phyloP scores from a whole-genome alignment of 2,888 invertebrate species.

The Ichneumon xanthorius region DNA sequence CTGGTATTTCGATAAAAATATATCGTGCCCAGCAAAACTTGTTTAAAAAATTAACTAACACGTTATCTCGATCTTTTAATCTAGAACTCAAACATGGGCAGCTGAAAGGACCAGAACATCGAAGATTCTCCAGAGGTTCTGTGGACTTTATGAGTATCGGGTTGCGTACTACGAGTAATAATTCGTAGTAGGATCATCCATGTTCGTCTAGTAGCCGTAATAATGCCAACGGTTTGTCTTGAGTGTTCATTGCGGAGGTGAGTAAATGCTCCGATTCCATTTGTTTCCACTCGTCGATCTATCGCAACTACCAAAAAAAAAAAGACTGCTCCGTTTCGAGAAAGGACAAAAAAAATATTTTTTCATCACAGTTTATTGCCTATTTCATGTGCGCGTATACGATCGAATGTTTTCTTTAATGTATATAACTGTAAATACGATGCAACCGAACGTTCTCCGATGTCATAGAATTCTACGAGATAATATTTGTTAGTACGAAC shows the following conservation, averaged over 20 bases:
- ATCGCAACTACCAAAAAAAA: neutral
- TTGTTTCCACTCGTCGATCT: neutral
- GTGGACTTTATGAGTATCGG: neutral
- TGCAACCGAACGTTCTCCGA: neutral
- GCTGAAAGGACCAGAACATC: neutral
- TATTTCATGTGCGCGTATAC: neutral
- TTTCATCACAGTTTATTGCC: neutral
- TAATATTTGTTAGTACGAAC: neutral
- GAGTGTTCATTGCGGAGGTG: constrained; percentile 8
- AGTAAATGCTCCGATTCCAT: neutral
- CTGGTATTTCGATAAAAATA: neutral
- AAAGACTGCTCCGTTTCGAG: neutral
- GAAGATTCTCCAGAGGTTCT: neutral
- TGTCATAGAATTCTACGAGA: neutral
- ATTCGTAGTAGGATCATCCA: neutral
- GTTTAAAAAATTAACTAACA: neutral
- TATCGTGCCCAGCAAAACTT: neutral
- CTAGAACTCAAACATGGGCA: neutral
- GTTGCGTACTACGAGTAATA: neutral
- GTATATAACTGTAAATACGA: constrained; percentile 42
- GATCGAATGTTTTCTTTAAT: neutral
- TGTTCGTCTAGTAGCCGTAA: neutral
- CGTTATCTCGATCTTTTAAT: neutral
- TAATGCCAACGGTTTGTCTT: constrained; percentile 2
- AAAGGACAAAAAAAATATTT: neutral